phyloP scores from a whole-genome alignment of 2,113 vertebrate genomes.

The Proterorhinus semilunaris region DNA sequence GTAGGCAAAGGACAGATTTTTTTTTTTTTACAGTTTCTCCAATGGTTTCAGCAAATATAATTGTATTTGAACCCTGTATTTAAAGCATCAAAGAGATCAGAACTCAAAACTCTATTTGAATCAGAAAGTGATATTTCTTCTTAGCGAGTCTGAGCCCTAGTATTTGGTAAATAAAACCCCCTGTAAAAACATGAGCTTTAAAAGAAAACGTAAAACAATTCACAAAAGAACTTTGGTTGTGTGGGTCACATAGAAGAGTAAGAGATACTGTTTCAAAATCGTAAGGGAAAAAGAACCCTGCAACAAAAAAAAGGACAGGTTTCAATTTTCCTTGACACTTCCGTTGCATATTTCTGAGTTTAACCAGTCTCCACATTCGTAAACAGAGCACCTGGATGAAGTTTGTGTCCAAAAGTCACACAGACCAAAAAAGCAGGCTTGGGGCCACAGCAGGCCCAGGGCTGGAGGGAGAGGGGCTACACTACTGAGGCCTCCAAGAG shows the following conservation, averaged over 20 bases:
- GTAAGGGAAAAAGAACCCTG: neutral
- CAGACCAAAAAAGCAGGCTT: neutral
- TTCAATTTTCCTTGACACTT: slow-evolving; percentile 18
- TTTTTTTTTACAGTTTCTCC: neutral
- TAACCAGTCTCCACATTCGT: slow-evolving; percentile 50
- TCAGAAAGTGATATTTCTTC: neutral
- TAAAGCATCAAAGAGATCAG: neutral
- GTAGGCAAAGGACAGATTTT: neutral
- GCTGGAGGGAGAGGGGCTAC: neutral
- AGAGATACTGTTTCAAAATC: neutral
- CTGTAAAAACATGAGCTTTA: neutral
- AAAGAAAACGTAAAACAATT: neutral
- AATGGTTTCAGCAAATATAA: neutral
- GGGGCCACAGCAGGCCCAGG: neutral
- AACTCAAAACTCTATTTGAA: neutral
- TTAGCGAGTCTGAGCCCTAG: neutral
- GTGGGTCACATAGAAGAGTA: neutral
- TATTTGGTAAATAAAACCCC: neutral
- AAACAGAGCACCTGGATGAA: slow-evolving; percentile 48
- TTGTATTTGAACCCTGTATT: neutral
- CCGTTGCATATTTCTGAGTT: slow-evolving; percentile 68
- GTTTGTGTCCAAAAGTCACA: slow-evolving; percentile 33
- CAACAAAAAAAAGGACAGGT: slow-evolving; percentile 20
- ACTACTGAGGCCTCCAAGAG: slow-evolving; percentile 49
- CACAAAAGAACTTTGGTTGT: neutral